These are phyloP conservation scores for Yponomeuta sedellus DNA, from an alignment of 2,888 invertebrate species.

Conservation along the genomic window DNA sequence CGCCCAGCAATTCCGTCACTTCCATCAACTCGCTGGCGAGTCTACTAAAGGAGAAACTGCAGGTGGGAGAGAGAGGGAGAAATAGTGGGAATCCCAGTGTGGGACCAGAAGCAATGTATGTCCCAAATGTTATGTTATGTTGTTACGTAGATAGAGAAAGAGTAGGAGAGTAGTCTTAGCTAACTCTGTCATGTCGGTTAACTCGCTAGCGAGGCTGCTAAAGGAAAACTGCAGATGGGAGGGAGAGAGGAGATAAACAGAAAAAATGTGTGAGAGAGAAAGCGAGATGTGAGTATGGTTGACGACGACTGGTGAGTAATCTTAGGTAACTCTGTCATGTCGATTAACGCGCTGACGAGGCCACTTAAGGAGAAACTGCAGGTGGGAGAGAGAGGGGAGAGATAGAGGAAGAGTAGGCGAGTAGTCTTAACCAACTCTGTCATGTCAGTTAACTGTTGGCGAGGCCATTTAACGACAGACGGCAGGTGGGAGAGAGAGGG, in stretches of 20 bases:
- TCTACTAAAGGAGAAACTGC: slow-evolving; percentile 87
- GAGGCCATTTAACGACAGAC: slow-evolving; percentile 87
- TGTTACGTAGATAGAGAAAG: no score
- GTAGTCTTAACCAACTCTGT: no score
- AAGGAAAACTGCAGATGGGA: background rate
- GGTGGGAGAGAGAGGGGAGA: slow-evolving; percentile 57
- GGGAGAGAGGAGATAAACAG: no score
- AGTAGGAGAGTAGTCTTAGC: no score
- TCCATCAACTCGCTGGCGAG: slow-evolving; percentile 91
- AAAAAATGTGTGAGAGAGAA: background rate
- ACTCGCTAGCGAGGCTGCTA: no score
- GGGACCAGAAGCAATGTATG: no score
- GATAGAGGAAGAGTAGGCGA: slow-evolving; percentile 40
- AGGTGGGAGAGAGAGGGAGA: slow-evolving; percentile 69
- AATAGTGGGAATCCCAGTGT: no score
- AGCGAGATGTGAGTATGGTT: slow-evolving; percentile 72
- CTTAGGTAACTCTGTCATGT: slow-evolving; percentile 89
- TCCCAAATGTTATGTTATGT: no score
- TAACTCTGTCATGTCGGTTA: no score
- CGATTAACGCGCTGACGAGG: slow-evolving; percentile 90
- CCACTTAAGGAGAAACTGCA: slow-evolving; percentile 89
- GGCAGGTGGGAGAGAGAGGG: slow-evolving; percentile 80
- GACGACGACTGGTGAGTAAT: slow-evolving; percentile 81
- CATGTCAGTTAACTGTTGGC: slow-evolving; percentile 89
- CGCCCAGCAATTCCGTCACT: slow-evolving; percentile 86